Evolutionary conservation across 2,888 invertebrate genomes (phyloP), one percentile per base, ranked within the genome.

Genomic region (Heliconius cydno): DNA sequence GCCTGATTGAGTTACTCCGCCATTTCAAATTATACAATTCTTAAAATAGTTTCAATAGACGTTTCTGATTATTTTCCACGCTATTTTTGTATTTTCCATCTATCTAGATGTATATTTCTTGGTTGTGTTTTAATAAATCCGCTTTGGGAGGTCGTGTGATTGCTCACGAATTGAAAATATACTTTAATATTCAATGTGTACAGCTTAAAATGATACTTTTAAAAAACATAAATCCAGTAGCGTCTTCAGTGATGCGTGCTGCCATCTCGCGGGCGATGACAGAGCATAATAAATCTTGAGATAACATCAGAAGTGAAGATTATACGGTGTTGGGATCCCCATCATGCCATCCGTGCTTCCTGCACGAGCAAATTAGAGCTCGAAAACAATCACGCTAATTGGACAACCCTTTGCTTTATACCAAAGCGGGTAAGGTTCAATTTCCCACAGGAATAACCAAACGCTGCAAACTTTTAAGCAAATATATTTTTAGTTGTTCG

Each of bases 231-330:
- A 91, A 87, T 90, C 87, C 88, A 88, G 90, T 90, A 89, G 90
- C 90, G 85, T 85, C 83, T 84, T 86, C 89, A 92, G 90, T 92
- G 93, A 92, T 90, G 93, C 93, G 92, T 93, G 92, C 91, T 85
- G 93, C 94, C 94, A 94, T 94, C 94, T 94, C 90, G 91, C 88
- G 93, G 90, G 85, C 90, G 94, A 90, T 91, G 94, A 94, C 94
- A 93, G 93, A 90, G 89, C 89, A 90, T 92, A 94, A 94, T 95
- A 95, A 95, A 95, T 95, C 94, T 92, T 90, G 76, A 87, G 95
- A 95, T 95, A 95, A 95, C 92, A 94, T 95, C 95, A 93, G 91
- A 94, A 90, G 90, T 89, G 86, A 90, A 94, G 94, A 95, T 95
- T 95, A 95, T 92, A 94, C 94, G 94, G 91, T 91, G 87, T 89